Evolutionary conservation across 1,140 invertebrate species (phyloP).

Genomic region (Tetragonula clypearis): DNA sequence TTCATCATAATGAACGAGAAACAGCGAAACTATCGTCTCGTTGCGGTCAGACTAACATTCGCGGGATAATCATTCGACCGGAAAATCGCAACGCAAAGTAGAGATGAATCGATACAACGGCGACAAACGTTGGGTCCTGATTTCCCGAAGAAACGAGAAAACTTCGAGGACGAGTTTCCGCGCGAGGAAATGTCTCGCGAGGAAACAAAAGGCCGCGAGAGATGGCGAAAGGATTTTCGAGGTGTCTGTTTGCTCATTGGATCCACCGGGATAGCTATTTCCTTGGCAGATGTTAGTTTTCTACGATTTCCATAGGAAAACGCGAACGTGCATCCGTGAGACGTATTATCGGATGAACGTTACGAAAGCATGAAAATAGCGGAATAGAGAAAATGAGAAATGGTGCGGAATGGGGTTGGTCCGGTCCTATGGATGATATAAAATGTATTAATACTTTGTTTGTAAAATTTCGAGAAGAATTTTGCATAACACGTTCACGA

Average conservation of each 20-base stretch:
- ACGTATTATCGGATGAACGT: no score
- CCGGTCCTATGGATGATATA: no score
- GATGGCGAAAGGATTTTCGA: constrained; percentile 22
- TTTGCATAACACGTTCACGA: no score
- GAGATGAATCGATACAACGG: not conserved
- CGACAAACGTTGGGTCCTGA: not conserved
- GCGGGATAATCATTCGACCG: not conserved
- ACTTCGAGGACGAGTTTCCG: constrained; percentile 14
- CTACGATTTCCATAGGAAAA: not conserved
- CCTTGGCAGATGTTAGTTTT: no score
- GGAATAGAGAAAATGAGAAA: not conserved
- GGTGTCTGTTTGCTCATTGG: no score
- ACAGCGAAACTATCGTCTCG: not conserved
- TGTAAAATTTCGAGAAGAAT: no score
- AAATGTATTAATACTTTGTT: no score
- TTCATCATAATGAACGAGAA: not conserved
- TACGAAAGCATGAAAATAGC: not conserved
- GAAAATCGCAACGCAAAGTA: not conserved
- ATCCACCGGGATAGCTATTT: not conserved
- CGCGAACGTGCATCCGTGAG: not conserved
- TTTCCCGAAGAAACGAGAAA: constrained; percentile 35
- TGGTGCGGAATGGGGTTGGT: not conserved
- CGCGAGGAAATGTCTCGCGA: no score
- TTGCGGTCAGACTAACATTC: not conserved
- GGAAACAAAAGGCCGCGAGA: not conserved